Conservation (phyloP, 2,797 vertebrate species). For the Sebastes jordani region DNA sequence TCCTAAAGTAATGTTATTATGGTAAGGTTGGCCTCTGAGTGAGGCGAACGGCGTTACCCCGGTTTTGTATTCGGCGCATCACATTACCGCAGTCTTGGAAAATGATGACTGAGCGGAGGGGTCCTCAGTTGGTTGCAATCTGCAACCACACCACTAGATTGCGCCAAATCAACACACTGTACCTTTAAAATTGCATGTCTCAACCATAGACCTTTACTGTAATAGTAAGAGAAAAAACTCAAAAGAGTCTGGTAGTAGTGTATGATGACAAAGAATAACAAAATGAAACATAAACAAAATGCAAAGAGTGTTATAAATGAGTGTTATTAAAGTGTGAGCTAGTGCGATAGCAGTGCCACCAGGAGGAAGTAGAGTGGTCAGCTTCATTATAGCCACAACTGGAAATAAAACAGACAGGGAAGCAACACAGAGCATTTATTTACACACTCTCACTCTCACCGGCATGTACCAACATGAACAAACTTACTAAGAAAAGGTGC, state of each 20-base stretch:
- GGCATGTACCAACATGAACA: neutral
- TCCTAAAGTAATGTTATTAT: too few species aligned
- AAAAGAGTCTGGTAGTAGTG: neutral
- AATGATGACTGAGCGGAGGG: too few species aligned
- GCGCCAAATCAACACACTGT: too few species aligned
- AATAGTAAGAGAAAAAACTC: neutral
- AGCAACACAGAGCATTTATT: neutral
- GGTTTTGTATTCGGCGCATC: too few species aligned
- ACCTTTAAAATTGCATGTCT: neutral
- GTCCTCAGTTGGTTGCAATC: too few species aligned
- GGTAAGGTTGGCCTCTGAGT: too few species aligned
- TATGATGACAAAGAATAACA: neutral
- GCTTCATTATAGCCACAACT: neutral
- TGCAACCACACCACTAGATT: too few species aligned
- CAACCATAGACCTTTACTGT: neutral
- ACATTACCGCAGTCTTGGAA: too few species aligned
- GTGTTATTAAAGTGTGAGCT: neutral
- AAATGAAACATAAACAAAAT: neutral
- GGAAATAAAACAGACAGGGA: neutral
- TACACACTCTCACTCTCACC: neutral
- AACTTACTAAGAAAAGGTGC: neutral
- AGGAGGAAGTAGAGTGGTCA: neutral
- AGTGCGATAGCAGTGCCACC: neutral
- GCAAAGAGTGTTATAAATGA: neutral
- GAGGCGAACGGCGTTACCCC: too few species aligned